Evolutionary conservation across 1,140 invertebrate species (phyloP).

Genomic region (Aporrectodea caliginosa): DNA sequence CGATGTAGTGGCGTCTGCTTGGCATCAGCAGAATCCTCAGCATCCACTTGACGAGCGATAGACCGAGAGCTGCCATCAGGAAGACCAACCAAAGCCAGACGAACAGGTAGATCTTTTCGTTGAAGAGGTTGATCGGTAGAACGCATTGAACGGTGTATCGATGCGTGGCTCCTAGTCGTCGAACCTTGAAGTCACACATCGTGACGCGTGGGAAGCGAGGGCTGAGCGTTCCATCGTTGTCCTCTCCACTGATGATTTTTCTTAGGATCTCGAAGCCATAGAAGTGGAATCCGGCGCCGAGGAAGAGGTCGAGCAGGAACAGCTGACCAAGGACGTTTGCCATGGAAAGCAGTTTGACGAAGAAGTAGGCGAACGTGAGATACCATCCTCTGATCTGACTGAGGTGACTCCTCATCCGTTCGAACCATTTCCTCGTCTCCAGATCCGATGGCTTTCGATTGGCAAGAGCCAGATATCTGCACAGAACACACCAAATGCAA

Average conservation of each 20-base stretch:
- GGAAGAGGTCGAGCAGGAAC: constrained; percentile 51
- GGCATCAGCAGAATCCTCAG: constrained; percentile 39
- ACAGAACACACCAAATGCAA: no score
- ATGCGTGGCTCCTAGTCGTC: constrained; percentile 34
- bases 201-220: constrained; percentile 33
- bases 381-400: constrained; percentile 40
- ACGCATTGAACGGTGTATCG: constrained; percentile 38
- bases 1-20: background rate
- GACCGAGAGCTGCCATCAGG: constrained; percentile 41
- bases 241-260: constrained; percentile 43
- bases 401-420: background rate
- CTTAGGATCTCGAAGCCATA: constrained; percentile 46
- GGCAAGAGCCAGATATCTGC: constrained; percentile 46
- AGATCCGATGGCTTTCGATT: constrained; percentile 55
- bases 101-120: constrained; percentile 57
- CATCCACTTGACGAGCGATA: constrained; percentile 47
- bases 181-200: constrained; percentile 37
- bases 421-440: constrained; percentile 34
- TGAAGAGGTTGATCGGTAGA: constrained; percentile 39
- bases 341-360: constrained; percentile 53
- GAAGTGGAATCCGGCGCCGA: constrained; percentile 47
- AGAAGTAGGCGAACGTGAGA: constrained; percentile 49
- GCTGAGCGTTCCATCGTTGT: constrained; percentile 42
- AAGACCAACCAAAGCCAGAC: constrained; percentile 62
- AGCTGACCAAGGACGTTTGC: constrained; percentile 52